Evolutionary conservation across 2,888 invertebrate genomes (phyloP), one percentile per base, ranked within the genome.

Genomic region (Andricus quercusramuli): DNA sequence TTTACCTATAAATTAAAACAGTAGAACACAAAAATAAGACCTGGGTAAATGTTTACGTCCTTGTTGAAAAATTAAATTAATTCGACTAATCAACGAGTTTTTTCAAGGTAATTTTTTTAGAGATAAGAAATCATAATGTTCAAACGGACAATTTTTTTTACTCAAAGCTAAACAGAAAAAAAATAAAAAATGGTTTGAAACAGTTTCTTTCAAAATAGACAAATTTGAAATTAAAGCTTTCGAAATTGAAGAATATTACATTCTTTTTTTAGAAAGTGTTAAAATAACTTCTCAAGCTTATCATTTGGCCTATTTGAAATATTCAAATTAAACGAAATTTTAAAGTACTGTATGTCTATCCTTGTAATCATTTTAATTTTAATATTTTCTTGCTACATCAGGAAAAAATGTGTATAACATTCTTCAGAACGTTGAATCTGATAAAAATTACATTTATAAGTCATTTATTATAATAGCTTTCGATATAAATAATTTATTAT

Each of bases 401-500:
- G n/a, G n/a, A 2, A 56, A 56, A n/a, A 56, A 56, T 56, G 11
- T 56, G n/a, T n/a, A 56, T 56, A 56, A n/a, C n/a, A 56, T 56
- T 56, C n/a, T 56, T n/a, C 15, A 56, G 56, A 56, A 66, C 20
- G n/a, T 66, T 11, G 22, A 41, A 41, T 32, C n/a, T 41, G 32
- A 32, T 41, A 41, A 22, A 67, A 41, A 68, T 51, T 70, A 51
- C 17, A 70, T 51, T 51, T 51, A 47, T 51, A 29, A 29, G 47
- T 70, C 29, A 70, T 70, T 29, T 51, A 51, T 70, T 70, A 47
- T 51, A 70, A 47, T 51, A 25, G 29, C 29, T 70, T 29, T 25
- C 47, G 29, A 25, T 29, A 70, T 70, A 70, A 47, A 70, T 70
- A 51, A 70, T 70, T 51, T 70, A 70, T 51, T 70, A 70, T 51